Evolutionary conservation across 1,140 invertebrate genomes (phyloP).

Genomic region (Reticulitermes speratus): DNA sequence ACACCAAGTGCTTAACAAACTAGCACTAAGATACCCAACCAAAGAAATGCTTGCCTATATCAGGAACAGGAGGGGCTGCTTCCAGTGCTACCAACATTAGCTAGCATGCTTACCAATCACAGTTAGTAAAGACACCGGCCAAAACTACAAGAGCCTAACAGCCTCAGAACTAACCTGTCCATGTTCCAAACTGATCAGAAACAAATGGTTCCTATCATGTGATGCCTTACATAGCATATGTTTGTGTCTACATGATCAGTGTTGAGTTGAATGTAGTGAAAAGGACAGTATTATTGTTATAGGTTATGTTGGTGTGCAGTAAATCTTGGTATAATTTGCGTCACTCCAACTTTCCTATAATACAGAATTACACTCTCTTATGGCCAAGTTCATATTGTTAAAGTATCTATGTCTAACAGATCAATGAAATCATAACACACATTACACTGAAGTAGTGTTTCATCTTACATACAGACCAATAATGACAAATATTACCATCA

Average conservation of each 20-base stretch:
- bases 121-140: slow-evolving; percentile 25
- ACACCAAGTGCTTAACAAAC: slow-evolving; percentile 21
- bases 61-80: slow-evolving; percentile 21
- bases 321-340: no score
- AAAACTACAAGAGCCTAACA: slow-evolving; percentile 5
- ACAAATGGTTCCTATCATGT: not conserved
- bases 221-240: no score
- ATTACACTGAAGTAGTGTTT: not conserved
- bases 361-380: no score
- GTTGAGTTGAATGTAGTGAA: not conserved
- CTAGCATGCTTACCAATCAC: slow-evolving; percentile 25
- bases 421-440: not conserved
- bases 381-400: not conserved
- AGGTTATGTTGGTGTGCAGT: no score
- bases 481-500: not conserved
- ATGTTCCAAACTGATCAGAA: not conserved
- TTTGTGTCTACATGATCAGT: not conserved
- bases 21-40: slow-evolving; percentile 27
- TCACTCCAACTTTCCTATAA: no score
- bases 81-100: slow-evolving; percentile 25
- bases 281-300: not conserved
- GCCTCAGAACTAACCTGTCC: slow-evolving; percentile 8
- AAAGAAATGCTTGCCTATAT: slow-evolving; percentile 22
- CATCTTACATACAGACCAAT: not conserved
- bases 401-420: not conserved